A percentile compares a stretch with the other conserved stretches of the same genome.
These are phyloP conservation scores for Macheiramphus alcinus DNA, from an alignment of 2,113 vertebrate genomes.

Conservation along the genomic window DNA sequence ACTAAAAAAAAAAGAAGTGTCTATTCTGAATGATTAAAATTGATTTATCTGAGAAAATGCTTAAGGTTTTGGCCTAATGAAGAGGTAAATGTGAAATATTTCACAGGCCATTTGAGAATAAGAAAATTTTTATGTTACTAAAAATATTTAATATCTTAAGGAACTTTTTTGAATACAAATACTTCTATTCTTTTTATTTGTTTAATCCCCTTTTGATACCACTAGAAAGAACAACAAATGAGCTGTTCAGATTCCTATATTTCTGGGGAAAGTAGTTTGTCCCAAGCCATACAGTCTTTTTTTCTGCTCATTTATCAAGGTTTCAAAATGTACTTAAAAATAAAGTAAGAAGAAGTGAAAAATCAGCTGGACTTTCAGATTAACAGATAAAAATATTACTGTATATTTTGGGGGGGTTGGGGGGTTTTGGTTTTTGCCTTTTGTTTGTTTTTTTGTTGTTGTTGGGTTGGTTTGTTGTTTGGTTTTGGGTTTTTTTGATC, in stretches of 20 bases:
- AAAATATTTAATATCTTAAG: neutral
- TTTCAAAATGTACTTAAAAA: neutral
- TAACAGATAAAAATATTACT: neutral
- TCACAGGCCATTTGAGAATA: neutral
- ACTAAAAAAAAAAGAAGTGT: neutral
- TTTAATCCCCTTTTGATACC: neutral
- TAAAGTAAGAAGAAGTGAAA: neutral
- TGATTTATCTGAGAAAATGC: neutral
- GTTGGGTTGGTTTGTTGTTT: no score
- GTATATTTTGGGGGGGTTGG: fast-evolving
- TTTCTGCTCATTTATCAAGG: neutral
- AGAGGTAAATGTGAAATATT: neutral
- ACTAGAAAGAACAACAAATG: neutral
- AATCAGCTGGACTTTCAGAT: neutral
- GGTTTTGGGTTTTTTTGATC: no score
- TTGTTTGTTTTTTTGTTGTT: no score
- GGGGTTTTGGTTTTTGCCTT: no score
- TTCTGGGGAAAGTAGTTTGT: neutral
- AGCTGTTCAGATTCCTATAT: neutral
- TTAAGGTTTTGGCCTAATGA: neutral
- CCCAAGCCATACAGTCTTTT: neutral
- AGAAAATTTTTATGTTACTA: neutral
- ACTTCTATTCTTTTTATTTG: neutral
- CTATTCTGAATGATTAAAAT: neutral
- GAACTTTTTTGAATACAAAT: neutral